These are phyloP conservation scores for Pammene fasciana DNA, from an alignment of 2,888 invertebrate genomes.

Conservation along the genomic window DNA sequence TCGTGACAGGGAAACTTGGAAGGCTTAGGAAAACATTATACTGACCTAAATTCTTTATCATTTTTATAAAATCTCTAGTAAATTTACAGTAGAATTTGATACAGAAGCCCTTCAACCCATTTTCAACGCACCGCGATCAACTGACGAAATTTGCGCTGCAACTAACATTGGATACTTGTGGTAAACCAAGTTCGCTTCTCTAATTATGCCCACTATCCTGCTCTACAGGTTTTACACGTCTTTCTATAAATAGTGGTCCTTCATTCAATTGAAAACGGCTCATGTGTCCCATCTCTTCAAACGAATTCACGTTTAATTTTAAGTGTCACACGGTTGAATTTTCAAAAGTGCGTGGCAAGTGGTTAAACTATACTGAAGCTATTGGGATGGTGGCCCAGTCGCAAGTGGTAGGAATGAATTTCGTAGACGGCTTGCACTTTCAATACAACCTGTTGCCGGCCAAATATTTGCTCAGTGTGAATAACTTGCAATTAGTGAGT, in stretches of 20 bases:
- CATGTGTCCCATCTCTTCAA: slow-evolving; percentile 41
- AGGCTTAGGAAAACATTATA: too few relatives aligned
- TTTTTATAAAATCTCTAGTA: too few relatives aligned
- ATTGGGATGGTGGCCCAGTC: slow-evolving; percentile 69
- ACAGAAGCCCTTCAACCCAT: slow-evolving; percentile 12
- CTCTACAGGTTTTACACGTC: slow-evolving; percentile 74
- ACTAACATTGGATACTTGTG: slow-evolving; percentile 55
- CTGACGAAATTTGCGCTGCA: slow-evolving; percentile 29
- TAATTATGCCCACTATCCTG: slow-evolving; percentile 69
- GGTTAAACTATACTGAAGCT: slow-evolving; percentile 45
- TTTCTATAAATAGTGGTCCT: slow-evolving; percentile 73
- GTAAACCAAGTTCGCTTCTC: slow-evolving; percentile 66
- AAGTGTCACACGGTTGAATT: slow-evolving; percentile 46
- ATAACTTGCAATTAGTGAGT: slow-evolving; percentile 34
- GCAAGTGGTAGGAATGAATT: slow-evolving; percentile 71
- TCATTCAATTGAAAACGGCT: slow-evolving; percentile 48
- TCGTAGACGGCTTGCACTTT: slow-evolving; percentile 77
- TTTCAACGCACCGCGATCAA: slow-evolving; percentile 9
- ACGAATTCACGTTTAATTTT: slow-evolving; percentile 49
- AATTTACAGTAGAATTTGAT: not conserved
- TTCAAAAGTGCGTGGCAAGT: slow-evolving; percentile 41
- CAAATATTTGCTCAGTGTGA: slow-evolving; percentile 38
- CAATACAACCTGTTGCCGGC: slow-evolving; percentile 54
- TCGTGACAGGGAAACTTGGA: too few relatives aligned
- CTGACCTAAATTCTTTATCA: too few relatives aligned